Evolutionary conservation across 2,888 invertebrate genomes (phyloP).

Genomic region (Scaptomyza parva): DNA sequence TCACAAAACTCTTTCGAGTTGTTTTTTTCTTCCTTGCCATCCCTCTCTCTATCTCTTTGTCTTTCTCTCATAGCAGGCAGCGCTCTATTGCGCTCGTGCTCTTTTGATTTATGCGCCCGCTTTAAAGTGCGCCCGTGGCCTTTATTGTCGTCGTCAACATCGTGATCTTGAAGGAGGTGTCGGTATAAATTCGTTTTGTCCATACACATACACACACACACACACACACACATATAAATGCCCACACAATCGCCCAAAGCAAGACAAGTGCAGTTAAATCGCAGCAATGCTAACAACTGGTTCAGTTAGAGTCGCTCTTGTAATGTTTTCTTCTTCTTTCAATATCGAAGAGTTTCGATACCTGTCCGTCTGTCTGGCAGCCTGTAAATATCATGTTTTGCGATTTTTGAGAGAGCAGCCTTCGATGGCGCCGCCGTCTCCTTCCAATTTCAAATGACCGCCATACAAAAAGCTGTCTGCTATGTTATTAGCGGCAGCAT

Average conservation of each 20-base stretch:
- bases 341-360: conserved; percentile 38
- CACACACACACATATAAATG: conserved; percentile 6
- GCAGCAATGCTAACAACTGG: conserved; percentile 37
- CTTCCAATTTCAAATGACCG: conserved; percentile 8
- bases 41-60: not conserved
- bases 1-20: conserved; percentile 17
- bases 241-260: conserved; percentile 1
- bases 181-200: conserved; percentile 54
- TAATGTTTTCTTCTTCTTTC: conserved; percentile 15
- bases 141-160: conserved; percentile 21
- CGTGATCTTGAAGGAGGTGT: conserved; percentile 54
- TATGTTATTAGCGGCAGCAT: conserved; percentile 60
- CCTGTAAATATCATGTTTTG: conserved; percentile 43
- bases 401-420: conserved; percentile 11
- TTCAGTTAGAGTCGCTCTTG: conserved; percentile 40
- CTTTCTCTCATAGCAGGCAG: conserved; percentile 28
- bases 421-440: not conserved
- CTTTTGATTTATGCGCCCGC: conserved; percentile 62
- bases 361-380: conserved; percentile 21
- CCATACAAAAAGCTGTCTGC: conserved; percentile 49
- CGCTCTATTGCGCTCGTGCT: conserved; percentile 43
- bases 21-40: not conserved
- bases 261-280: conserved; percentile 46
- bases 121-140: conserved; percentile 44
- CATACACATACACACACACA: conserved; percentile 39